Conservation (phyloP, 2,113 vertebrate species). For the Rissa tridactyla region DNA sequence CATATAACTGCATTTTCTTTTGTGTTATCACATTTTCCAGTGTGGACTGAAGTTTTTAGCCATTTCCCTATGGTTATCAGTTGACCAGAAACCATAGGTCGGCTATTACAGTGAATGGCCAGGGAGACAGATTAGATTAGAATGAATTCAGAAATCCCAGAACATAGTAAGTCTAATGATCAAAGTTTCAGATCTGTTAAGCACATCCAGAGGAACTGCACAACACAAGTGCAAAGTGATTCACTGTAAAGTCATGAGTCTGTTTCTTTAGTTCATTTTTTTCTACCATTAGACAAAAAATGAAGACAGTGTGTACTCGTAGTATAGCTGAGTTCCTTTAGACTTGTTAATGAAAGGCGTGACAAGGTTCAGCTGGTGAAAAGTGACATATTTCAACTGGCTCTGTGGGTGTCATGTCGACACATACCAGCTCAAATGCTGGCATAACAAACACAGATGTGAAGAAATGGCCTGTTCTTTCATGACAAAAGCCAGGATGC, state of each 20-base stretch:
- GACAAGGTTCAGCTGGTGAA: not conserved
- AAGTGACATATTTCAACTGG: not conserved
- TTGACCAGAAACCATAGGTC: not conserved
- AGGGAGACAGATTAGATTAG: not conserved
- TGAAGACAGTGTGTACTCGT: not conserved
- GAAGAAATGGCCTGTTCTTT: not conserved
- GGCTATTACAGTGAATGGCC: not conserved
- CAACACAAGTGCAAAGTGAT: not conserved
- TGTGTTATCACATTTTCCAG: not conserved
- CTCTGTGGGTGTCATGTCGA: accelerated
- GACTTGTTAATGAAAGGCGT: not conserved
- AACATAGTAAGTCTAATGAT: not conserved
- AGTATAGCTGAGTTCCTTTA: not conserved
- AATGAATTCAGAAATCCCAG: not conserved
- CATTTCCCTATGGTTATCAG: not conserved
- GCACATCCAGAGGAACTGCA: not conserved
- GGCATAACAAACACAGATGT: not conserved
- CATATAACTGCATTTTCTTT: not conserved
- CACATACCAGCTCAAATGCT: not conserved
- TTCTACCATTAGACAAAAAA: not conserved
- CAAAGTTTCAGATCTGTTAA: not conserved
- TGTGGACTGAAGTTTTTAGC: not conserved
- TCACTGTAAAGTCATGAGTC: not conserved
- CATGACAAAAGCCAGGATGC: not conserved
- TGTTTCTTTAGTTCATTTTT: not conserved